Evolutionary conservation across 2,797 vertebrate species (phyloP).

Genomic region (Melanotaenia maccullochi): DNA sequence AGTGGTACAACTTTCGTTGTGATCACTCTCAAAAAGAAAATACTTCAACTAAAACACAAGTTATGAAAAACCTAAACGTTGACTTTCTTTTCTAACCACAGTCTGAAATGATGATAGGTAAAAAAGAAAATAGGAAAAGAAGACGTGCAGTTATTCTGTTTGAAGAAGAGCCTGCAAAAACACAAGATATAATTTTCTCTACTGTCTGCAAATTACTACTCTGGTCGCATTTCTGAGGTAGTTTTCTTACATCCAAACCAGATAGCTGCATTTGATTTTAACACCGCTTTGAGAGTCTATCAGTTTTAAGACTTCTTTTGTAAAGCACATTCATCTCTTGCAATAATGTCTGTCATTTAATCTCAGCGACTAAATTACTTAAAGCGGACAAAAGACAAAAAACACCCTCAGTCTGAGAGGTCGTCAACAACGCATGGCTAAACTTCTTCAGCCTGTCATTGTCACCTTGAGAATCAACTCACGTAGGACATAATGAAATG

Average conservation of each 20-base stretch:
- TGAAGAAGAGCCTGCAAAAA: slow-evolving; percentile 33
- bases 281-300: slow-evolving; percentile 15
- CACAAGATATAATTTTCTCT: slow-evolving; percentile 40
- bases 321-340: slow-evolving; percentile 26
- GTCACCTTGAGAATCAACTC: slow-evolving; percentile 48
- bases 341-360: slow-evolving; percentile 51
- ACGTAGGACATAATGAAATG: slow-evolving; percentile 49
- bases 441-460: slow-evolving; percentile 43
- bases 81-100: slow-evolving; percentile 29
- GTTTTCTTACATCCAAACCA: slow-evolving; percentile 13
- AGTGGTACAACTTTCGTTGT: neutral
- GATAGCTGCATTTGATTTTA: slow-evolving; percentile 21
- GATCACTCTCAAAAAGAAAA: slow-evolving; percentile 2
- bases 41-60: slow-evolving; percentile 5
- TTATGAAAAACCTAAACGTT: slow-evolving; percentile 12
- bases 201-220: slow-evolving; percentile 58
- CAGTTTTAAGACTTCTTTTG: slow-evolving; percentile 26
- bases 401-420: slow-evolving; percentile 11
- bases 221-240: slow-evolving; percentile 47
- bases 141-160: slow-evolving; percentile 58
- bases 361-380: slow-evolving; percentile 40
- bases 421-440: slow-evolving; percentile 56
- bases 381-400: slow-evolving; percentile 43
- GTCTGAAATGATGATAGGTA: slow-evolving; percentile 27
- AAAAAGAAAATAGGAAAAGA: slow-evolving; percentile 17